phyloP scores from a whole-genome alignment of 92 coral and sea anemone species.

The Zoanthus gigantus region DNA sequence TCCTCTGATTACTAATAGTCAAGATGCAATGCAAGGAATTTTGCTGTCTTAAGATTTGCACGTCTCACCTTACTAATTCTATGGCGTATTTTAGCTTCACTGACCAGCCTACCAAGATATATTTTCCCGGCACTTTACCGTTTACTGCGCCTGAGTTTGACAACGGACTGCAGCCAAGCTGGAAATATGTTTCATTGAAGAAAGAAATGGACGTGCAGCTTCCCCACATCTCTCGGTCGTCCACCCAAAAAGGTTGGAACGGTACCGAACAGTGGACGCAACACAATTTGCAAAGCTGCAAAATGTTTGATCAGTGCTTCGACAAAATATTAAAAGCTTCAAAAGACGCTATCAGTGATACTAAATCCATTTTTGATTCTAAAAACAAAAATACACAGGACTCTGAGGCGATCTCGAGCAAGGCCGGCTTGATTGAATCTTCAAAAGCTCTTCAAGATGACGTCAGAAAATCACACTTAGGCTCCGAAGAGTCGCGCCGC shows the following conservation, averaged over 20 bases:
- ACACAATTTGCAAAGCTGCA: constrained; percentile 25
- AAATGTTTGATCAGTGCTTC: constrained; percentile 32
- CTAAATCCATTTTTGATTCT: not conserved
- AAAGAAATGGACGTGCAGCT: constrained; percentile 17
- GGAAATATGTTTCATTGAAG: constrained; percentile 22
- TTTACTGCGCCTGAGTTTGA: constrained; percentile 36
- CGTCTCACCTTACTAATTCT: not conserved
- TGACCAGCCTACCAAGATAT: constrained; percentile 30
- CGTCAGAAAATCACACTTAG: not conserved
- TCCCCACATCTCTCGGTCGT: constrained; percentile 13
- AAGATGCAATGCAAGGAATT: constrained; percentile 8
- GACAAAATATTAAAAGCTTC: constrained; percentile 35
- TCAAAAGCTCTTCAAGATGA: not conserved
- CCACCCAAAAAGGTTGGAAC: constrained; percentile 11
- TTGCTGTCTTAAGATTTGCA: constrained; percentile 3
- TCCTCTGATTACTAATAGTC: no score
- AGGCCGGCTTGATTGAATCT: not conserved
- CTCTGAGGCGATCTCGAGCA: not conserved
- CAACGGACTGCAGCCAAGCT: constrained; percentile 14
- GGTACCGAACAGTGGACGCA: not conserved
- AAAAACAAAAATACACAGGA: constrained; percentile 1
- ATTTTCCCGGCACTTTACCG: constrained; percentile 41
- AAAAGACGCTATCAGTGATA: not conserved
- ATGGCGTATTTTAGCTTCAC: not conserved
- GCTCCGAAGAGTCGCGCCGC: constrained; percentile 23